A percentile compares a stretch with the other conserved stretches of the same genome.
These are phyloP conservation scores for Arge pagana DNA, from an alignment of 2,888 invertebrate species.

Conservation along the genomic window DNA sequence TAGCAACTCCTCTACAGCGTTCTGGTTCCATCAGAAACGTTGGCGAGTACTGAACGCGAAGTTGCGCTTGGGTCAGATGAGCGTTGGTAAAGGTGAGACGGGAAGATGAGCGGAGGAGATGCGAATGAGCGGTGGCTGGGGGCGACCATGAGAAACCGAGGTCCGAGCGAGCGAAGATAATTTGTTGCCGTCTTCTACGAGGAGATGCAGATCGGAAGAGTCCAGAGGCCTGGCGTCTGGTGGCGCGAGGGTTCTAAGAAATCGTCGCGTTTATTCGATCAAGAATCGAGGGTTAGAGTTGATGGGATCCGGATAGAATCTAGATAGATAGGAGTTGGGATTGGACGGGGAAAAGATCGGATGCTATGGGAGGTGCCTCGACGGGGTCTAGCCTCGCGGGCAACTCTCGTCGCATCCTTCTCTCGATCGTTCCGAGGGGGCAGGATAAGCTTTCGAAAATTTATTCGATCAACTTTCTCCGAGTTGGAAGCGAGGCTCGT, in stretches of 20 bases:
- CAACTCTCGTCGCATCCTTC: not conserved
- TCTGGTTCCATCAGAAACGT: too few relatives aligned
- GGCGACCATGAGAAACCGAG: too few relatives aligned
- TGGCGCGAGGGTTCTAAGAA: not conserved
- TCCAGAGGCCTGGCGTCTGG: too few relatives aligned
- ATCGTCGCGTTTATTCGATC: slow-evolving; percentile 18
- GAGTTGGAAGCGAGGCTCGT: not conserved
- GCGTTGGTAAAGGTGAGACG: too few relatives aligned
- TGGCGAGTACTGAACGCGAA: too few relatives aligned
- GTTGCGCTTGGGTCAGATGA: too few relatives aligned
- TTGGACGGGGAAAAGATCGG: slow-evolving; percentile 14
- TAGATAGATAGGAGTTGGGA: slow-evolving; percentile 10
- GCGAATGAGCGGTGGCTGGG: too few relatives aligned
- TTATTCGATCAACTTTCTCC: slow-evolving; percentile 18
- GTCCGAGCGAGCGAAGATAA: too few relatives aligned
- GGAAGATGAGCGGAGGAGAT: too few relatives aligned
- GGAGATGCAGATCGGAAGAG: not conserved
- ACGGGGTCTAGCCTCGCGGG: slow-evolving; percentile 6
- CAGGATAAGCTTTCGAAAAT: slow-evolving; percentile 16
- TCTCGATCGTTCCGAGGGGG: slow-evolving; percentile 1
- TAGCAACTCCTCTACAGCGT: too few relatives aligned
- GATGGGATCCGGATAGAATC: slow-evolving; percentile 4
- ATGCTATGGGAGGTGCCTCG: not conserved
- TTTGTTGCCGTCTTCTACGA: not conserved
- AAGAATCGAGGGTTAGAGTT: slow-evolving; percentile 14